phyloP scores from a whole-genome alignment of 2,888 invertebrate genomes.

The Nephrocerus scutellatus region DNA sequence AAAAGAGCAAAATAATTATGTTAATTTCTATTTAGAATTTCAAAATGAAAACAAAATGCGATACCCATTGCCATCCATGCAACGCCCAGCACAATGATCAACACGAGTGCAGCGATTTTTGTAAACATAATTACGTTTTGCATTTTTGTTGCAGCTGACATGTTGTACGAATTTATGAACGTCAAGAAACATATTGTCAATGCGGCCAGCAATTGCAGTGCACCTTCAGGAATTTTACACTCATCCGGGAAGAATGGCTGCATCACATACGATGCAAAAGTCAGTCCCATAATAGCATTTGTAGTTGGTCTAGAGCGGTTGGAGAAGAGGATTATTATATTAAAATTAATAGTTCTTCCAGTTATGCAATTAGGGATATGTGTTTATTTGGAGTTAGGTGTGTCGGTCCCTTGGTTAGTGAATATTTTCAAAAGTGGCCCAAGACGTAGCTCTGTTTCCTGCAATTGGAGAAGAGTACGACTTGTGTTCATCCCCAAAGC shows the following conservation, averaged over 20 bases:
- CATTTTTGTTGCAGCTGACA: conserved; percentile 76
- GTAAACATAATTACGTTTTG: conserved; percentile 92
- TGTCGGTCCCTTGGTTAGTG: too few species aligned
- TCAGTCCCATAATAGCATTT: conserved; percentile 92
- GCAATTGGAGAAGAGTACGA: too few species aligned
- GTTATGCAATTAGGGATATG: too few species aligned
- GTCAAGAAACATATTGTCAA: conserved; percentile 79
- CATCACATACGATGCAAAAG: conserved; percentile 87
- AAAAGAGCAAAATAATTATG: conserved; percentile 9
- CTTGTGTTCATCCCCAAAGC: too few species aligned
- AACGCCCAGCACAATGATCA: conserved; percentile 76
- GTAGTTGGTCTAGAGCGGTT: conserved; percentile 72
- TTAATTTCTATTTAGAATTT: not conserved
- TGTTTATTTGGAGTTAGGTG: too few species aligned
- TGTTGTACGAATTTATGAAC: conserved; percentile 82
- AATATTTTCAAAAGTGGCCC: too few species aligned
- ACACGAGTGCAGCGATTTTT: conserved; percentile 74
- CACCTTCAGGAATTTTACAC: conserved; percentile 63
- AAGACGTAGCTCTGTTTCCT: too few species aligned
- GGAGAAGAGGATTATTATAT: conserved; percentile 10
- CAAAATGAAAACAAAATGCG: not conserved
- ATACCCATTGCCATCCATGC: conserved; percentile 64
- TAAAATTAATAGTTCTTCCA: conserved; percentile 3
- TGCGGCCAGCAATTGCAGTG: conserved; percentile 70
- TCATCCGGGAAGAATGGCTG: conserved; percentile 74